phyloP scores from a whole-genome alignment of 2,888 invertebrate genomes.

The Drosophila paramelanica region DNA sequence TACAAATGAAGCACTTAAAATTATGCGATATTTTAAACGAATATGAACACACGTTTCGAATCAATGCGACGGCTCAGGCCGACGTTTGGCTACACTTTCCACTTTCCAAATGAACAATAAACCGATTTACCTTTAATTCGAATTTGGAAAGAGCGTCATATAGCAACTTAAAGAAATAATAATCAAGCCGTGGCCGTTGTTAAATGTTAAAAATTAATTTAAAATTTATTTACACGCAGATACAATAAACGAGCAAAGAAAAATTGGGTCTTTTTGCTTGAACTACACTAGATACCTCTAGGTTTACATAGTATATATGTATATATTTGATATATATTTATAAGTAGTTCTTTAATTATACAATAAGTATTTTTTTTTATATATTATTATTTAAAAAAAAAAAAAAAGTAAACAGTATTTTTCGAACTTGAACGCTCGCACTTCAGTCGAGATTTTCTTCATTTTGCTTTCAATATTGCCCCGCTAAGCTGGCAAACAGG shows the following conservation, averaged over 20 bases:
- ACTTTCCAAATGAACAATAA: slow-evolving; percentile 1
- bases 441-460: slow-evolving; percentile 70
- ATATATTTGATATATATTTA: slow-evolving; percentile 54
- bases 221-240: slow-evolving; percentile 77
- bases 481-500: slow-evolving; percentile 19
- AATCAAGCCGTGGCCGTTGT: slow-evolving; percentile 63
- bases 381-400: background rate
- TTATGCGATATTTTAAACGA: slow-evolving; percentile 54
- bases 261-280: slow-evolving; percentile 76
- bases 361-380: slow-evolving; percentile 47
- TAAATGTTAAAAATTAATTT: slow-evolving; percentile 70
- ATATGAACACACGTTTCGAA: slow-evolving; percentile 73
- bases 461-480: slow-evolving; percentile 34
- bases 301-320: slow-evolving; percentile 39
- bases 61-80: slow-evolving; percentile 34
- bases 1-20: slow-evolving; percentile 78
- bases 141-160: slow-evolving; percentile 31
- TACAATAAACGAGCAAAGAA: slow-evolving; percentile 77
- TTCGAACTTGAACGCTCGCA: slow-evolving; percentile 79
- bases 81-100: slow-evolving; percentile 31
- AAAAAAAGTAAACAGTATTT: slow-evolving; percentile 75
- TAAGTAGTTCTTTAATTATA: slow-evolving; percentile 63
- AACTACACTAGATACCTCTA: slow-evolving; percentile 71
- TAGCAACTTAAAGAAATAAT: slow-evolving; percentile 64
- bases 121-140: slow-evolving; percentile 4